phyloP scores from a whole-genome alignment of 2,888 invertebrate species.

The Suillia variegata region DNA sequence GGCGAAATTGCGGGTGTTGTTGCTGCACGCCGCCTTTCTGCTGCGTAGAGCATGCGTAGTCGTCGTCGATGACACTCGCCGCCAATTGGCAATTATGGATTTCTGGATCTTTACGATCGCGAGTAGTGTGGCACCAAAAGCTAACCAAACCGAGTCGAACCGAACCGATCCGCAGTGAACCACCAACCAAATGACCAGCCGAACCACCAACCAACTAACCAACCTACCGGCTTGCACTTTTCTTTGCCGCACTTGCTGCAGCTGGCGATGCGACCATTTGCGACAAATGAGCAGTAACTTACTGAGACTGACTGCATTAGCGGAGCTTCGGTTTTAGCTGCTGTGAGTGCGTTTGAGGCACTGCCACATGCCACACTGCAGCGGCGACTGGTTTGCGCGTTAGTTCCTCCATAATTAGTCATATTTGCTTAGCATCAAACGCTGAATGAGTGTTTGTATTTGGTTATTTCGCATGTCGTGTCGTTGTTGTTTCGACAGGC shows the following conservation, averaged over 20 bases:
- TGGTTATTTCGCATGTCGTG: no score
- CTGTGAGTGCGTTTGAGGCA: background rate
- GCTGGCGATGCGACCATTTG: constrained; percentile 1
- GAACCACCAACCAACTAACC: no score
- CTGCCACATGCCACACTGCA: constrained; percentile 17
- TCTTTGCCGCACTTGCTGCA: constrained; percentile 9
- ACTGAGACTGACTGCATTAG: background rate
- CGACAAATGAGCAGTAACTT: background rate
- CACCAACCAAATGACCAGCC: no score
- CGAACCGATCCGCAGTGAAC: background rate
- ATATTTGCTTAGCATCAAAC: constrained; percentile 34
- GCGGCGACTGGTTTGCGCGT: constrained; percentile 19
- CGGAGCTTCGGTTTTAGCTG: background rate
- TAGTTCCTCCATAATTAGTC: constrained; percentile 38
- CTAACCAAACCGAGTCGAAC: no score
- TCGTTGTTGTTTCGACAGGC: no score
- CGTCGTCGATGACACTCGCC: background rate
- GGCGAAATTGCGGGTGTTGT: constrained; percentile 60
- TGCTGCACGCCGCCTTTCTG: background rate
- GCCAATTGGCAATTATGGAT: constrained; percentile 20
- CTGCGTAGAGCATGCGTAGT: background rate
- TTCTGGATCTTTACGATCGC: constrained; percentile 20
- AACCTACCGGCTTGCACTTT: constrained; percentile 16
- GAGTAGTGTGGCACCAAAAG: no score
- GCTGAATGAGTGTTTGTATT: constrained; percentile 27